Conservation (phyloP, 2,888 invertebrate species). For the Conops quadrifasciatus region DNA sequence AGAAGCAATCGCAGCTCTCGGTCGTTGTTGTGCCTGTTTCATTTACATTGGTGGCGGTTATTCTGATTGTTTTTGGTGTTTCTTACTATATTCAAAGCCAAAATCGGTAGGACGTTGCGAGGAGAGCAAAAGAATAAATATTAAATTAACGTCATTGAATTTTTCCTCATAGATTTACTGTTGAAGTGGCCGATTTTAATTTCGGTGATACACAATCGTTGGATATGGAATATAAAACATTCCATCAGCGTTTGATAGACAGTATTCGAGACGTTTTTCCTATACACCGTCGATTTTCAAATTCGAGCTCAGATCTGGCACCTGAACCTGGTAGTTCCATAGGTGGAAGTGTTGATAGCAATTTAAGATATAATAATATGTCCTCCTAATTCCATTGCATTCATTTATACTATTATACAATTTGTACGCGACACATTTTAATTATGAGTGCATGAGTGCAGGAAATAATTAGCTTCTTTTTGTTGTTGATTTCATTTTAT, state of each 20-base stretch:
- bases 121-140: not conserved
- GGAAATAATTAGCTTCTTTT: too few species aligned
- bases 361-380: conserved; percentile 57
- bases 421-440: too few species aligned
- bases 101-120: conserved; percentile 69
- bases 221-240: conserved; percentile 88
- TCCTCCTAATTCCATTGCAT: conserved; percentile 45
- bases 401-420: not conserved
- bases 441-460: too few species aligned
- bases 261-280: conserved; percentile 74
- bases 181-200: conserved; percentile 92
- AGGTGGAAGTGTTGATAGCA: conserved; percentile 54
- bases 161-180: conserved; percentile 71
- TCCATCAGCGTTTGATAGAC: conserved; percentile 81
- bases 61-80: conserved; percentile 85
- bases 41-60: conserved; percentile 82
- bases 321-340: conserved; percentile 49
- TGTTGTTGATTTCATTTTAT: too few species aligned
- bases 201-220: conserved; percentile 79
- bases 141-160: conserved; percentile 4
- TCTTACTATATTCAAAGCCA: conserved; percentile 86
- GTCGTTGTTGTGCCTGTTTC: conserved; percentile 88
- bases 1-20: conserved; percentile 82
- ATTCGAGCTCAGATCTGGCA: conserved; percentile 55
- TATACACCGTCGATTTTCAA: conserved; percentile 52